phyloP scores from a whole-genome alignment of 2,797 vertebrate genomes.

The Paratrypauchen microcephalus region DNA sequence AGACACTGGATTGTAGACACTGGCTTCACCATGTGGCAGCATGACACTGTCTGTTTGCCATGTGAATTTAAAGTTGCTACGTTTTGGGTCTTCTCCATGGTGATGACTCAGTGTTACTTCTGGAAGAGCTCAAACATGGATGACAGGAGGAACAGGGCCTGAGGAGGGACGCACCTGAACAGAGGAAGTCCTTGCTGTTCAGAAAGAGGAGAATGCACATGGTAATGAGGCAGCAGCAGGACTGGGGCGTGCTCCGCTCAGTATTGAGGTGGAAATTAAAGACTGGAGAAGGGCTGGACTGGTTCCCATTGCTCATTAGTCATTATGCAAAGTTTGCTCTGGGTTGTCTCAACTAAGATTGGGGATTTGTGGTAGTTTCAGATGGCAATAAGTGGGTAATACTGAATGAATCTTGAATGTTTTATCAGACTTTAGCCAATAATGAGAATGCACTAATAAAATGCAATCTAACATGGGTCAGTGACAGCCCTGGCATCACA shows the following conservation, averaged over 20 bases:
- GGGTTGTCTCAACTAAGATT: conserved; percentile 59
- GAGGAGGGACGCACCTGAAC: conserved; percentile 66
- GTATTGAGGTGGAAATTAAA: conserved; percentile 75
- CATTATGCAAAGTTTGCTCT: conserved; percentile 67
- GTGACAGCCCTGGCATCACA: conserved; percentile 65
- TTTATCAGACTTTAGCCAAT: conserved; percentile 61
- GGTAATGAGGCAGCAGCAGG: conserved; percentile 70
- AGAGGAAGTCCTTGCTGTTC: conserved; percentile 67
- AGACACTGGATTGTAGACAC: conserved; percentile 3
- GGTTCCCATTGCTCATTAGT: conserved; percentile 76
- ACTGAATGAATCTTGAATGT: conserved; percentile 70
- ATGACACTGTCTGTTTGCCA: conserved; percentile 39
- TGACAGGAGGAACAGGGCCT: conserved; percentile 53
- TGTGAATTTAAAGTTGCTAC: conserved; percentile 46
- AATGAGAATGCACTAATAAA: not conserved
- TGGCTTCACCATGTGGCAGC: conserved; percentile 13
- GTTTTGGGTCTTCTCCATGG: conserved; percentile 39
- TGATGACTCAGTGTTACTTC: conserved; percentile 62
- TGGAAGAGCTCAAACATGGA: conserved; percentile 43
- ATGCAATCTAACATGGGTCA: not conserved
- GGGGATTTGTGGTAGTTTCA: conserved; percentile 55
- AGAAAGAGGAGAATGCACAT: conserved; percentile 66
- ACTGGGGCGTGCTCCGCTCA: conserved; percentile 59
- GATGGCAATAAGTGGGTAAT: conserved; percentile 68
- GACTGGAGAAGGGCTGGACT: conserved; percentile 67